Percentiles rank a stretch among this genome's conserved stretches.
These are phyloP conservation scores for Heliocidaris erythrogramma DNA, from an alignment of 35 echinoderm and acorn worm genomes.

Conservation along the genomic window DNA sequence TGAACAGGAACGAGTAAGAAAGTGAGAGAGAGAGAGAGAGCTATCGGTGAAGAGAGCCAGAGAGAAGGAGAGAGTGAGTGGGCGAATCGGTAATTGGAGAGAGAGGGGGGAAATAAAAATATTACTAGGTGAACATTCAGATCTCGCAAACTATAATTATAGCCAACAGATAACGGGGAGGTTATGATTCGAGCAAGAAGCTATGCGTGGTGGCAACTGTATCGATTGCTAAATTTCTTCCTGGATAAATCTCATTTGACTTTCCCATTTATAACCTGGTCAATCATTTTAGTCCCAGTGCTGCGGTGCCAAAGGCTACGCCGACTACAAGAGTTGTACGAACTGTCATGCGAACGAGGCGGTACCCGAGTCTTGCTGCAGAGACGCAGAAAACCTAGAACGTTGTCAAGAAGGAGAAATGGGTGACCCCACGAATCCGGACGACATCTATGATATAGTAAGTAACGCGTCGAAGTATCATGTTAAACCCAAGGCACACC, in stretches of 20 bases:
- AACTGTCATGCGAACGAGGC: not conserved
- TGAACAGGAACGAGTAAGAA: too few species aligned
- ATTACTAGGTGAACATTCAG: too few species aligned
- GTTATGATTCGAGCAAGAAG: too few species aligned
- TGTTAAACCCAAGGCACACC: too few species aligned
- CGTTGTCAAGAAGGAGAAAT: not conserved
- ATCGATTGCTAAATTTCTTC: not conserved
- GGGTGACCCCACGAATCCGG: not conserved
- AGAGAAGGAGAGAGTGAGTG: too few species aligned
- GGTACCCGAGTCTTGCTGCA: constrained; percentile 5
- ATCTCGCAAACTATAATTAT: not conserved
- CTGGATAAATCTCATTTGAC: not conserved
- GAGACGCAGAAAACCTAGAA: not conserved
- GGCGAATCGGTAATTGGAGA: too few species aligned
- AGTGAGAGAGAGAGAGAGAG: too few species aligned
- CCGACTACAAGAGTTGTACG: not conserved
- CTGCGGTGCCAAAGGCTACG: not conserved
- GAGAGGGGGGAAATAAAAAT: too few species aligned
- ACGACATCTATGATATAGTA: not conserved
- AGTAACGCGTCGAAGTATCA: not conserved
- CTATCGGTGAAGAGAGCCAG: too few species aligned
- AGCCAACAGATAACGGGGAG: too few species aligned
- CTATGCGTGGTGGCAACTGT: too few species aligned
- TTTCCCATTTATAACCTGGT: not conserved
- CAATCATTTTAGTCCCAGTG: not conserved